phyloP scores from a whole-genome alignment of 2,888 invertebrate species.

The Microctonus aethiopoides region DNA sequence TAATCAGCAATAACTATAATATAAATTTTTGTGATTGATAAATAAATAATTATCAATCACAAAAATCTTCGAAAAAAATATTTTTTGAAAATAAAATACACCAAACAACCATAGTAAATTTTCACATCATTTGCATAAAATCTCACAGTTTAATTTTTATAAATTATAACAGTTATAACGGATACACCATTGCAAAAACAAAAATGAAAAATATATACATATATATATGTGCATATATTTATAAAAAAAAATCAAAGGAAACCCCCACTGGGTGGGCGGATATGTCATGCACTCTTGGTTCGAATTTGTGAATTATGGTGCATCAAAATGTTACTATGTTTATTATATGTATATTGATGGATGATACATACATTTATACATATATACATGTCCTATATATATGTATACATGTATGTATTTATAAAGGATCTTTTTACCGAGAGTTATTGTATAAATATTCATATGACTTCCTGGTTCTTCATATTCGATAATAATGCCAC shows the following conservation, averaged over 20 bases:
- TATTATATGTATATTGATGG: not conserved
- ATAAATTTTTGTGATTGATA: too few species aligned
- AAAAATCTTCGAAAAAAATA: too few species aligned
- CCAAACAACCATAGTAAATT: not conserved
- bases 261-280: constrained; percentile 33
- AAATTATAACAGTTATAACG: constrained; percentile 22
- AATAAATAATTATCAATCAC: too few species aligned
- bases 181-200: constrained; percentile 14
- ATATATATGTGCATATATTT: too few species aligned
- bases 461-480: constrained; percentile 35
- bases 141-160: not conserved
- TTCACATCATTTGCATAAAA: not conserved
- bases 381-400: not conserved
- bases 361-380: not conserved
- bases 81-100: too few species aligned
- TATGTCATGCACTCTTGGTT: constrained; percentile 32
- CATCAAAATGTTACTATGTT: constrained; percentile 23
- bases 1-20: too few species aligned
- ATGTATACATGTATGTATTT: not conserved
- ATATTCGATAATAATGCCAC: constrained; percentile 25
- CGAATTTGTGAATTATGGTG: constrained; percentile 37
- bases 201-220: not conserved
- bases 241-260: not conserved
- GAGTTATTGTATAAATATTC: constrained; percentile 34
- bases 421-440: not conserved